Conservation (phyloP, 2,113 vertebrate genomes). For the Daubentonia madagascariensis region DNA sequence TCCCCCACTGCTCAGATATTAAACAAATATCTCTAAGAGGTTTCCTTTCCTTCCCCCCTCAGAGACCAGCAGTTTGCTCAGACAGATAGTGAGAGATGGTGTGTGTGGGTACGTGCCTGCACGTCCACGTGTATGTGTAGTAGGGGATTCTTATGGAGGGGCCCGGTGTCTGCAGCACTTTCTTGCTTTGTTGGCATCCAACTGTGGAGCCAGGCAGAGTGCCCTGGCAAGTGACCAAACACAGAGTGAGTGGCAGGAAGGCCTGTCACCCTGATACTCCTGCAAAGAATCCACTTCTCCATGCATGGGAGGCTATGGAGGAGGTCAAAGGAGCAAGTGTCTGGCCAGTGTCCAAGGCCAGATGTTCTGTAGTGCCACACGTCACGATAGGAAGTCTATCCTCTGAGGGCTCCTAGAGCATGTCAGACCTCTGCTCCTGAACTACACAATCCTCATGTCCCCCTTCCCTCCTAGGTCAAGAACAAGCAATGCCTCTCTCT, state of each 20-base stretch:
- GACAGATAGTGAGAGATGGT: constrained; percentile 31
- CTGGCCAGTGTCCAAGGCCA: constrained; percentile 48
- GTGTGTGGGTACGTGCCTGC: neutral
- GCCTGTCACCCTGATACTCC: neutral
- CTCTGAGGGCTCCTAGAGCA: neutral
- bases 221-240: constrained; percentile 20
- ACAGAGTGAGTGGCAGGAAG: constrained; percentile 32
- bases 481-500: neutral
- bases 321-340: neutral
- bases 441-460: accelerated
- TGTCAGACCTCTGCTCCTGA: neutral
- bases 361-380: neutral
- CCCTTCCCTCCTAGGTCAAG: neutral
- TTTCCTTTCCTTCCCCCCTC: neutral
- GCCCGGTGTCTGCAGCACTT: neutral
- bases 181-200: neutral
- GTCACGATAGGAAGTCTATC: neutral
- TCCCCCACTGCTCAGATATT: constrained; percentile 56
- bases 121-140: neutral
- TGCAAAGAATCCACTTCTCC: neutral
- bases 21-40: constrained; percentile 53
- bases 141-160: neutral
- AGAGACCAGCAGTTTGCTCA: constrained; percentile 24
- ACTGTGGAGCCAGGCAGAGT: neutral
- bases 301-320: neutral